Conservation (phyloP, 37 sponge, comb jelly and placozoan species). For the Cladorhizidae sp. region DNA sequence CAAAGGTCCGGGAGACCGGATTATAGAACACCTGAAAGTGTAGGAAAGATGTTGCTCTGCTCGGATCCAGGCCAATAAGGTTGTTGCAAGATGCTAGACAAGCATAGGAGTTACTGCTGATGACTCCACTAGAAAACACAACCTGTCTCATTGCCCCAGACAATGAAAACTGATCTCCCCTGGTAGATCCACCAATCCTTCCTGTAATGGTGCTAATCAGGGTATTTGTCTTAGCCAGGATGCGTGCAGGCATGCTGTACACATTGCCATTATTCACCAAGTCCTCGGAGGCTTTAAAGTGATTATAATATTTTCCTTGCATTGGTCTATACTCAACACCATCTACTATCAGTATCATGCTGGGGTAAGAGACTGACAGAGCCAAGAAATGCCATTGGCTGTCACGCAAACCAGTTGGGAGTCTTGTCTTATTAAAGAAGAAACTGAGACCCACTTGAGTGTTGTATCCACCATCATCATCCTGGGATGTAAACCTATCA, state of each 20-base stretch:
- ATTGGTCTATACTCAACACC: constrained; percentile 32
- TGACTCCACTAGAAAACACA: constrained; percentile 4
- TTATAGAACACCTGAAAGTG: constrained; percentile 30
- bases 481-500: not conserved
- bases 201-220: constrained; percentile 6
- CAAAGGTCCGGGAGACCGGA: constrained; percentile 37
- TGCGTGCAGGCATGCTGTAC: constrained; percentile 55
- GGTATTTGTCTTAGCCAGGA: constrained; percentile 16
- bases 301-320: constrained; percentile 18
- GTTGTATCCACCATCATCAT: constrained; percentile 28
- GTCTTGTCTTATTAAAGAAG: constrained; percentile 18
- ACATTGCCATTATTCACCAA: not conserved
- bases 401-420: constrained; percentile 34
- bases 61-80: constrained; percentile 5
- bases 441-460: constrained; percentile 60
- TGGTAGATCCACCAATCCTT: constrained; percentile 42
- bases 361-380: constrained; percentile 33
- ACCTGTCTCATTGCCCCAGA: constrained; percentile 43
- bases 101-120: constrained; percentile 14
- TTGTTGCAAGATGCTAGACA: constrained; percentile 64
- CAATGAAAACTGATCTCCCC: constrained; percentile 8
- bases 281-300: not conserved
- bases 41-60: not conserved
- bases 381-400: constrained; percentile 51
- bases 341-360: constrained; percentile 26